phyloP scores from a whole-genome alignment of 37 sponge, comb jelly and placozoan genomes.

The Cladorhizidae sp. region DNA sequence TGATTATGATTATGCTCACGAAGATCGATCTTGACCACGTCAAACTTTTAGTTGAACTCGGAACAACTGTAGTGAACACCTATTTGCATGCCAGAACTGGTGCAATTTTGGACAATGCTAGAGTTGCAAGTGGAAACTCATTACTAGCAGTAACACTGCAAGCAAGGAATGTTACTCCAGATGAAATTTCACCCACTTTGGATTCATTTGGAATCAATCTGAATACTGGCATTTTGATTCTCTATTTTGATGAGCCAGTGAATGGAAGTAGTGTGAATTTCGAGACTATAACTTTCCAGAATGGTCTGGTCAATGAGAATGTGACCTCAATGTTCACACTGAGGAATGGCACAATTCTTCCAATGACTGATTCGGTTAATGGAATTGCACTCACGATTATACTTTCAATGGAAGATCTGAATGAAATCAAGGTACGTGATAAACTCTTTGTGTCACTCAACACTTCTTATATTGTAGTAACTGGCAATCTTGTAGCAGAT shows the following conservation, averaged over 20 bases:
- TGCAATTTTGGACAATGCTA: conserved; percentile 52
- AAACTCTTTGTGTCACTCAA: conserved; percentile 52
- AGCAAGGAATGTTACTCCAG: conserved; percentile 47
- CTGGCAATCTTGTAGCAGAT: conserved; percentile 51
- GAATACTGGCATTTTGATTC: conserved; percentile 48
- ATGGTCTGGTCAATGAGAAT: conserved; percentile 19
- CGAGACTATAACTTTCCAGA: conserved; percentile 60
- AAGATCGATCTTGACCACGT: conserved; percentile 65
- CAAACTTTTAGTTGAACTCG: conserved; percentile 67
- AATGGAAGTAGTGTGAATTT: conserved; percentile 56
- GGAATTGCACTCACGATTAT: conserved; percentile 64
- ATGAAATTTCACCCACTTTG: conserved; percentile 65
- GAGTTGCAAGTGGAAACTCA: conserved; percentile 4
- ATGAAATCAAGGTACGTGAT: conserved; percentile 60
- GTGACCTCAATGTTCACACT: conserved; percentile 56
- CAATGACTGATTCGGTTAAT: conserved; percentile 47
- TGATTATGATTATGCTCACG: conserved; percentile 65
- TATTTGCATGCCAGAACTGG: conserved; percentile 47
- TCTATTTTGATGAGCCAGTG: conserved; percentile 86
- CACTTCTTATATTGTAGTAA: conserved; percentile 62
- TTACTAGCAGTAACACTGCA: conserved; percentile 19
- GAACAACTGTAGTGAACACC: conserved; percentile 42
- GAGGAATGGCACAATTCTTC: conserved; percentile 53
- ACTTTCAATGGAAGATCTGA: conserved; percentile 65
- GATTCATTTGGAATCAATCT: conserved; percentile 58